A percentile compares a stretch with the other conserved stretches of the same genome.
Evolutionary conservation across 1,140 invertebrate species (phyloP).

Genomic region (Drosophila tsacasi): DNA sequence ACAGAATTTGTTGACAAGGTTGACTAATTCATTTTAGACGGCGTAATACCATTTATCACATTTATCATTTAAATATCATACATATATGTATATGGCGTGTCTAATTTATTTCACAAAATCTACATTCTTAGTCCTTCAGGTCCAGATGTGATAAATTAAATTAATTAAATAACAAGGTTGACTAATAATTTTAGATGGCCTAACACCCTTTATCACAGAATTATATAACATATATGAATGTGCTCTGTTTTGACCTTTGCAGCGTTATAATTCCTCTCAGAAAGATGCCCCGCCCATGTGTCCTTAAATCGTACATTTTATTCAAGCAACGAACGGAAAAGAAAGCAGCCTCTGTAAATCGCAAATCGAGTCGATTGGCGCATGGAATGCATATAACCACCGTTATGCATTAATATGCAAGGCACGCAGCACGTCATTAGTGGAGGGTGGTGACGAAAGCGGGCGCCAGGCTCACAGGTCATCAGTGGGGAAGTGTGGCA

Average conservation of each 20-base stretch:
- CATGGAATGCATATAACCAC: constrained; percentile 60
- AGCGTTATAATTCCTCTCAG: constrained; percentile 48
- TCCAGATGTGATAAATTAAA: too few species aligned
- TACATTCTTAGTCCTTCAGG: too few species aligned
- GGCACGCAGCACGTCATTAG: constrained; percentile 62
- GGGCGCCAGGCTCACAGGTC: constrained; percentile 19
- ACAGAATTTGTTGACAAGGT: too few species aligned
- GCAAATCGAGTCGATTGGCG: constrained; percentile 64
- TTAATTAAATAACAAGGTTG: too few species aligned
- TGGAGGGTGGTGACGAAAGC: constrained; percentile 8
- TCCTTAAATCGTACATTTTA: constrained; percentile 9
- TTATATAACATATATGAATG: too few species aligned
- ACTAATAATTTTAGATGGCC: too few species aligned
- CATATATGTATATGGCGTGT: too few species aligned
- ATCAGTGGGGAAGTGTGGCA: not conserved
- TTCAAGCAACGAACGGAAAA: not conserved
- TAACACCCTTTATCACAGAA: too few species aligned
- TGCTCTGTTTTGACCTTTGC: constrained; percentile 55
- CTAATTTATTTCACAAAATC: too few species aligned
- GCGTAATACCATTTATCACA: too few species aligned
- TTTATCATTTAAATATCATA: too few species aligned
- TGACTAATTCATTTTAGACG: too few species aligned
- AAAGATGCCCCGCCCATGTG: not conserved
- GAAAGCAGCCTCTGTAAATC: constrained; percentile 64
- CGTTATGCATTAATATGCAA: constrained; percentile 73